Evolutionary conservation across 1,140 invertebrate species (phyloP).

Genomic region (Bombus pascuorum): DNA sequence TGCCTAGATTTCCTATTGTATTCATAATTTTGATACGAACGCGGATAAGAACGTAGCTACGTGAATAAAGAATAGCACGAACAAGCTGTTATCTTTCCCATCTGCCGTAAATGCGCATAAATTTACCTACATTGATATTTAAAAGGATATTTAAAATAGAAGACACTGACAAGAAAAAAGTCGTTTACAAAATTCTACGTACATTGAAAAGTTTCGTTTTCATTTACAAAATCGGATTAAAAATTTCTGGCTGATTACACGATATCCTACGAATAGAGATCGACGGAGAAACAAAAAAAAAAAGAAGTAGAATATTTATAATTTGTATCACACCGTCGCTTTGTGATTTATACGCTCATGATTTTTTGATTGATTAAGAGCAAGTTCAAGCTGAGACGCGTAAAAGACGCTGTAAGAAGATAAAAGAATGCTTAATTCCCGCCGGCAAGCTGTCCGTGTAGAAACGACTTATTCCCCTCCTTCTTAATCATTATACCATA

Average conservation of each 20-base stretch:
- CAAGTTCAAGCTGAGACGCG: constrained; percentile 69
- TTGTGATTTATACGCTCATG: constrained; percentile 74
- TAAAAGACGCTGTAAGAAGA: constrained; percentile 70
- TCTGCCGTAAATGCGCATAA: neutral
- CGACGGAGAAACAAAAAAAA: neutral
- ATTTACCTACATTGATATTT: neutral
- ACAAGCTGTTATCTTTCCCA: neutral
- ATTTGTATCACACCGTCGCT: constrained; percentile 40
- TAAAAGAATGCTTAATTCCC: constrained; percentile 81
- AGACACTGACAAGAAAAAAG: neutral
- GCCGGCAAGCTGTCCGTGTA: constrained; percentile 65
- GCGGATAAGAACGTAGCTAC: neutral
- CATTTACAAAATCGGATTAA: neutral
- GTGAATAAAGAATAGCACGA: neutral
- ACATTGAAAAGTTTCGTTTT: neutral
- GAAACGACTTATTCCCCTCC: constrained; percentile 41
- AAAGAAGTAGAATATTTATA: neutral
- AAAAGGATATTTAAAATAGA: neutral
- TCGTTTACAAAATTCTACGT: too few relatives aligned
- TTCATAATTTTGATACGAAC: neutral
- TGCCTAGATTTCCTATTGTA: neutral
- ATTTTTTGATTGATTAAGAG: constrained; percentile 80
- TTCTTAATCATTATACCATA: constrained; percentile 68
- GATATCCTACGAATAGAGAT: neutral
- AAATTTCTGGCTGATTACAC: too few relatives aligned